These are phyloP conservation scores for Drosophila infuscata DNA, from an alignment of 2,888 invertebrate genomes.

Conservation along the genomic window DNA sequence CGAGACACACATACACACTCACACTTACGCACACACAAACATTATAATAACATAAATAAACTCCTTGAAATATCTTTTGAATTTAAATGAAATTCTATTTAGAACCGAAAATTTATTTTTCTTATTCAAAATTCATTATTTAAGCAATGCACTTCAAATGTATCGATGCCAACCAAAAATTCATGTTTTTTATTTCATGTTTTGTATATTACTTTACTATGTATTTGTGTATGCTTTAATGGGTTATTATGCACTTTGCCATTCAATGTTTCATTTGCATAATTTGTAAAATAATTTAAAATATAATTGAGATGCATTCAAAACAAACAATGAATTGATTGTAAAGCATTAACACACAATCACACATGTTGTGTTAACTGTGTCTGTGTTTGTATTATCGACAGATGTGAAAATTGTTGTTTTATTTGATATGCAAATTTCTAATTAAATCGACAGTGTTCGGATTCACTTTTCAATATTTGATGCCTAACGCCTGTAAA, in stretches of 20 bases:
- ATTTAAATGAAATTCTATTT: conserved; percentile 11
- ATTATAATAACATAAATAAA: conserved; percentile 8
- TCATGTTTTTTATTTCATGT: not conserved
- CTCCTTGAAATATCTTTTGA: not conserved
- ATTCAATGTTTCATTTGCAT: conserved; percentile 7
- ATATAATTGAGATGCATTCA: conserved; percentile 1
- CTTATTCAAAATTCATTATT: conserved; percentile 18
- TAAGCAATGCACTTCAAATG: not conserved
- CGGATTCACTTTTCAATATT: conserved; percentile 7
- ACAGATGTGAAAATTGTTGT: conserved; percentile 15
- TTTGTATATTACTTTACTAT: not conserved
- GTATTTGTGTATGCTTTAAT: not conserved
- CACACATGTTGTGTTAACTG: conserved; percentile 8
- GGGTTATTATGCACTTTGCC: not conserved
- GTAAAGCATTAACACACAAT: not conserved
- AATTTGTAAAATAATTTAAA: conserved; percentile 19
- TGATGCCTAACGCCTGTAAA: conserved; percentile 3
- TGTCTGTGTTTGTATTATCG: conserved; percentile 12
- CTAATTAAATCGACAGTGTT: conserved; percentile 13
- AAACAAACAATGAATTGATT: conserved; percentile 13
- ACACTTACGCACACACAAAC: not conserved
- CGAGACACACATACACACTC: conserved; percentile 1
- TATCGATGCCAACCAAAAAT: not conserved
- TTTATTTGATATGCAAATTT: conserved; percentile 45
- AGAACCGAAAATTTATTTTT: not conserved